Conservation (phyloP, 2,113 vertebrate genomes). For the Brevimyrus niger region DNA sequence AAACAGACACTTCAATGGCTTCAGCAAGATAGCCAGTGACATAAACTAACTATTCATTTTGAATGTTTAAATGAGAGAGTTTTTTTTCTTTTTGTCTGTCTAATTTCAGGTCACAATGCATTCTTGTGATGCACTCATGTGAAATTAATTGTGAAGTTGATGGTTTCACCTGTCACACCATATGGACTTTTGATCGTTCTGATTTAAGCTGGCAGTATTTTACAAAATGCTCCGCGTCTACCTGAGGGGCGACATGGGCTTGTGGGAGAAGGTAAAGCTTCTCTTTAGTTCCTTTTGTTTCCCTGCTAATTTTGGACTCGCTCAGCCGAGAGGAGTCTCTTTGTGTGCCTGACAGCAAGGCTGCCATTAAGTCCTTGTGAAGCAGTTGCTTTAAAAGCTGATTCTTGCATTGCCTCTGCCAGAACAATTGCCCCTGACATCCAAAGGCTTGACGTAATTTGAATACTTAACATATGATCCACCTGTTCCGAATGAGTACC, state of each 20-base stretch:
- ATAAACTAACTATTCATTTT: not conserved
- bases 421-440: not conserved
- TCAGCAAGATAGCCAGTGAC: not conserved
- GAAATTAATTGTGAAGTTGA: not conserved
- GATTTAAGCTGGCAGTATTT: not conserved
- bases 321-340: not conserved
- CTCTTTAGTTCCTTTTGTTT: not conserved
- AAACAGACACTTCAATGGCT: not conserved
- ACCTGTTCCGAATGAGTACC: not conserved
- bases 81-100: not conserved
- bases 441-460: not conserved
- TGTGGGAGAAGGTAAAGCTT: not conserved
- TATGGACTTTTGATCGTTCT: not conserved
- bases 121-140: not conserved
- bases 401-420: not conserved
- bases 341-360: not conserved
- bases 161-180: not conserved
- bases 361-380: not conserved
- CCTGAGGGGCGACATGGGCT: not conserved
- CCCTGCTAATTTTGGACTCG: not conserved
- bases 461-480: not conserved
- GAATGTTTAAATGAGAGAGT: not conserved
- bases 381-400: slow-evolving; percentile 6
- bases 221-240: not conserved
- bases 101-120: not conserved